phyloP scores from a whole-genome alignment of 2,113 vertebrate species.

The Eupsittula cactorum region DNA sequence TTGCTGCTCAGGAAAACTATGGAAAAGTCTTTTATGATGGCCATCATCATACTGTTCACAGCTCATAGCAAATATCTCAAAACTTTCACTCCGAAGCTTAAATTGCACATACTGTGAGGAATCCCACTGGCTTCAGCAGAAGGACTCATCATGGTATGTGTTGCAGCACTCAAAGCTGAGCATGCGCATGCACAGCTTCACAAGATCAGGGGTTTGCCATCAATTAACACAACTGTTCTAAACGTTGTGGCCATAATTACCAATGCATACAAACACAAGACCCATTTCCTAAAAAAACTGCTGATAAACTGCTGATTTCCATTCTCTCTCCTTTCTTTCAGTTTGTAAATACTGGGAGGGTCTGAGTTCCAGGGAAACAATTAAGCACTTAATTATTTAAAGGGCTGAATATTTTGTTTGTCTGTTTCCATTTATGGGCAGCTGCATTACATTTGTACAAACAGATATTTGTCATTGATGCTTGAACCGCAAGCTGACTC shows the following conservation, averaged over 20 bases:
- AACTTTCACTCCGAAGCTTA: neutral
- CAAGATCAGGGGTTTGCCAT: neutral
- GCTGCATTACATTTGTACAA: neutral
- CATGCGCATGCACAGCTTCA: neutral
- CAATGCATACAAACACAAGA: neutral
- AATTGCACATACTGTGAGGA: neutral
- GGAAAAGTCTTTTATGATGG: neutral
- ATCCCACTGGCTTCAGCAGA: neutral
- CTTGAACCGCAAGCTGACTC: neutral
- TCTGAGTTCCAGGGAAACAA: neutral
- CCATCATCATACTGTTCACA: neutral
- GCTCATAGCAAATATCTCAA: neutral
- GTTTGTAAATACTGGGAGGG: neutral
- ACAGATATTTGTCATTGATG: neutral
- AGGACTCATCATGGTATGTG: neutral
- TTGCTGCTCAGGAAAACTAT: neutral
- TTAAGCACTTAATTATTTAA: neutral
- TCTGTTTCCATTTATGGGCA: neutral
- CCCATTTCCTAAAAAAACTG: neutral
- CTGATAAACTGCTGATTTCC: neutral
- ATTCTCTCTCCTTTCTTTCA: neutral
- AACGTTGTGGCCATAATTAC: neutral
- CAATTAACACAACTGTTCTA: neutral
- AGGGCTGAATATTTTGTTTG: neutral
- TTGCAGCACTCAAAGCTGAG: neutral